Evolutionary conservation across 2,113 vertebrate genomes (phyloP), one percentile per base, ranked within the genome.

Genomic region (Brachyhypopomus gauderio): DNA sequence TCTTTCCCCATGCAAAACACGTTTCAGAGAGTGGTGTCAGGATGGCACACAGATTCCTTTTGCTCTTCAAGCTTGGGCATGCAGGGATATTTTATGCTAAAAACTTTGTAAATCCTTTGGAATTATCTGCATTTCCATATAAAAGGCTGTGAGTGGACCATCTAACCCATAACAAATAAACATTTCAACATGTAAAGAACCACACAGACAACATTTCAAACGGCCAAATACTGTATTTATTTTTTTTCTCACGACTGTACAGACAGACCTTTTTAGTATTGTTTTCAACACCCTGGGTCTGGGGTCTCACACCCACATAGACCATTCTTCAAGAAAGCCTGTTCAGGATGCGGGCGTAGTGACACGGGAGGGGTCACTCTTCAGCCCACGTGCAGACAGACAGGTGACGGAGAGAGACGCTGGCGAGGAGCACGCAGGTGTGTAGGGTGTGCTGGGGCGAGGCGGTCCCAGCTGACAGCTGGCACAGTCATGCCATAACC

Each of bases 401-500:
- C 23, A 63, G 64, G 52, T 27, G 58, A 66, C 20, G 56, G 55
- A 60, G n/a, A 19, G n/a, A 45, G 72, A 19, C 79, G 66, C 52
- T 72, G 72, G 72, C 72, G 72, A 64, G 80, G 72, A 83, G 83
- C 80, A 76, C 67, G 69, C 72, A 85, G 72, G 78, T 80, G 78
- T 80, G 78, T 74, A 80, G 72, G 64, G 69, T 78, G 48, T 41
- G 55, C 52, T n/a, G 62, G 0, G 16, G 25, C 72, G 79, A 88
- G 77, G 77, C 71, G 56, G 77, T 19, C 60, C 79, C 88, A 87
- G 86, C 86, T 90, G 89, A 83, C 89, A 88, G 84, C 79, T 41
- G 56, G 87, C 78, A 88, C 87, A 85, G 79, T 86, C 85, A 83
- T 82, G 87, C 85, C 81, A 71, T 84, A 88, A 90, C 86, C 81